These are phyloP conservation scores for Coracias cyanogaster DNA, from an alignment of 2,797 vertebrate genomes.

Conservation along the genomic window DNA sequence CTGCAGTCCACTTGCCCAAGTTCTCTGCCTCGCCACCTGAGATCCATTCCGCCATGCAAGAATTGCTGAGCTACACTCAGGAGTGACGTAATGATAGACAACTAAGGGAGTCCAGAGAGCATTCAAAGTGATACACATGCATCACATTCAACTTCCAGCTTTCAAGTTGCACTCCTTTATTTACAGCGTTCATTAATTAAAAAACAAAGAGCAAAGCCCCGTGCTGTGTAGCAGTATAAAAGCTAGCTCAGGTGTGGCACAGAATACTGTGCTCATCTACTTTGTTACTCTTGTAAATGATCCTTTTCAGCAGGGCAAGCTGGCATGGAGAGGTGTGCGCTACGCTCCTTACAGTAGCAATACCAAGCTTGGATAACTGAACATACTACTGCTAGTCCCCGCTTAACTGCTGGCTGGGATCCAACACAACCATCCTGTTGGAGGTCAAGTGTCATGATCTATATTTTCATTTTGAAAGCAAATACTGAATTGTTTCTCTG, in stretches of 20 bases:
- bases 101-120: too few relatives aligned
- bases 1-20: neutral
- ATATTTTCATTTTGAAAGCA: neutral
- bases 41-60: neutral
- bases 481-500: neutral
- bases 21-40: neutral
- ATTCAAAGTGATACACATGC: neutral
- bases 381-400: neutral
- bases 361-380: neutral
- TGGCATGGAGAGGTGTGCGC: rapidly evolving
- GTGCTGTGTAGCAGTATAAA: neutral
- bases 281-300: neutral
- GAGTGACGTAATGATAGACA: neutral
- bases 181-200: neutral
- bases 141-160: neutral
- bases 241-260: neutral
- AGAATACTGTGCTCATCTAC: neutral
- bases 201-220: neutral
- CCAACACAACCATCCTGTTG: neutral
- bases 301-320: neutral
- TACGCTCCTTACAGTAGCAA: neutral
- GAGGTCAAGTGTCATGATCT: neutral
- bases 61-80: neutral
- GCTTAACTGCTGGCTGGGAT: neutral
- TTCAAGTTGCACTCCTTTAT: neutral